Percentiles rank a stretch among this genome's conserved stretches.
phyloP scores from a whole-genome alignment of 2,888 invertebrate species.

The Metallyticus violacea region DNA sequence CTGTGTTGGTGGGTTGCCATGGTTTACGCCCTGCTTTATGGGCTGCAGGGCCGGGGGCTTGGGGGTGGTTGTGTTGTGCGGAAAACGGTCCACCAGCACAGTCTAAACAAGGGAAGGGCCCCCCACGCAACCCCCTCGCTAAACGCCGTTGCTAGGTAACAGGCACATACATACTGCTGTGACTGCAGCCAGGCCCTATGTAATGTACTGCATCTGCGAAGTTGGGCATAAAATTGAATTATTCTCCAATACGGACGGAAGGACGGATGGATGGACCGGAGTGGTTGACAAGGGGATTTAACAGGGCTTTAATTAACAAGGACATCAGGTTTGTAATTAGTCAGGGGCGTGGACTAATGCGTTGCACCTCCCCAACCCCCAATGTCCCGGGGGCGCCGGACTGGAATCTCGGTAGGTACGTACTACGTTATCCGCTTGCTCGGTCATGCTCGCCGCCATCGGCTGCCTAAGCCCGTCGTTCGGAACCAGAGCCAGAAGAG shows the following conservation, averaged over 20 bases:
- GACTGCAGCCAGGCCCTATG: background rate
- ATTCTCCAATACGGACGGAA: constrained; percentile 26
- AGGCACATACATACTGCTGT: background rate
- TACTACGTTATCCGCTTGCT: background rate
- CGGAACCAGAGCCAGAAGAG: too few species aligned
- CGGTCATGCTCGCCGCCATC: background rate
- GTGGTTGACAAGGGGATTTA: constrained; percentile 30
- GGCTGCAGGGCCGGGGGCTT: too few species aligned
- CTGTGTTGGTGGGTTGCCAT: background rate
- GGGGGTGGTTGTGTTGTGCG: background rate
- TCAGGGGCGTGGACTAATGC: constrained; percentile 22
- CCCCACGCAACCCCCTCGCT: background rate
- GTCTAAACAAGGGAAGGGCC: background rate
- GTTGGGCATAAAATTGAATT: constrained; percentile 32
- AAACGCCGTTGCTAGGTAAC: constrained; percentile 10
- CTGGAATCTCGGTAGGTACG: constrained; percentile 4
- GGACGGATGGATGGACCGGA: background rate
- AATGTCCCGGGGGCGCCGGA: background rate
- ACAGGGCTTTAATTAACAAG: constrained; percentile 31
- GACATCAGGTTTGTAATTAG: constrained; percentile 28
- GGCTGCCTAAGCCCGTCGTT: background rate
- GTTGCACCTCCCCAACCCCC: background rate
- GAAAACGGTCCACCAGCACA: background rate
- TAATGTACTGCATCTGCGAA: constrained; percentile 21
- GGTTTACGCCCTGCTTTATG: constrained; percentile 13